phyloP scores from a whole-genome alignment of 2,113 vertebrate species.

The Lipophrys pholis region DNA sequence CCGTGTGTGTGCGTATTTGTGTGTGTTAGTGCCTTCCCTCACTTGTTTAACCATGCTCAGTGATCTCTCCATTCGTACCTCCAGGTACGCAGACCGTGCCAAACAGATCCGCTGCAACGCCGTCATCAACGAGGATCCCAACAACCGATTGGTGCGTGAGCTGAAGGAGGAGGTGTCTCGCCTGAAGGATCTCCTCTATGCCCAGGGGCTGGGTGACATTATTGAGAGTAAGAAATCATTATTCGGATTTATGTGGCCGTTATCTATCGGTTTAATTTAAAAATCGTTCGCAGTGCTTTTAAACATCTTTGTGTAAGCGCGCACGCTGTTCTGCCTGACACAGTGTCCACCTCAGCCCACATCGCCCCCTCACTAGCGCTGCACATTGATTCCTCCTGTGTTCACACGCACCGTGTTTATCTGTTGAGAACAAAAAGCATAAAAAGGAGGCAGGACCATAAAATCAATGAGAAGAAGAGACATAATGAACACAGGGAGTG shows the following conservation, averaged over 20 bases:
- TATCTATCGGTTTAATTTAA: neutral
- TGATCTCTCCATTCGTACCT: neutral
- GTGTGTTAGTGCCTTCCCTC: conserved; percentile 9
- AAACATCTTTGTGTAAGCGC: neutral
- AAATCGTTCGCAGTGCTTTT: neutral
- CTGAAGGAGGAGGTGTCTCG: conserved; percentile 97
- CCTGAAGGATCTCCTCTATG: conserved; percentile 91
- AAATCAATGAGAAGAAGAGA: conserved; percentile 14
- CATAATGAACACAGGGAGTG: conserved; percentile 6
- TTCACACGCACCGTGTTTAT: conserved; percentile 3
- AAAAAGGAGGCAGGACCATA: conserved; percentile 3
- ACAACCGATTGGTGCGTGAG: conserved; percentile 95
- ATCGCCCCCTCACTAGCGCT: conserved; percentile 4
- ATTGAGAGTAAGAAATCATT: conserved; percentile 90
- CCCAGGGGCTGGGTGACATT: conserved; percentile 97
- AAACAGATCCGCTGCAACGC: conserved; percentile 99
- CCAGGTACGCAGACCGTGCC: conserved; percentile 95
- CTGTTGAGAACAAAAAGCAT: too few relatives aligned
- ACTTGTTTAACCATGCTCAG: conserved; percentile 2
- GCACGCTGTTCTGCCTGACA: conserved; percentile 3
- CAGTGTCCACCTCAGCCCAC: neutral
- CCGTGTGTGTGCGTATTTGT: neutral
- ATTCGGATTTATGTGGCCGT: neutral
- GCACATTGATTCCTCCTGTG: neutral
- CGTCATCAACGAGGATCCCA: conserved; percentile 97